Conservation (phyloP, 2,113 vertebrate genomes). For the Upupa epops region DNA sequence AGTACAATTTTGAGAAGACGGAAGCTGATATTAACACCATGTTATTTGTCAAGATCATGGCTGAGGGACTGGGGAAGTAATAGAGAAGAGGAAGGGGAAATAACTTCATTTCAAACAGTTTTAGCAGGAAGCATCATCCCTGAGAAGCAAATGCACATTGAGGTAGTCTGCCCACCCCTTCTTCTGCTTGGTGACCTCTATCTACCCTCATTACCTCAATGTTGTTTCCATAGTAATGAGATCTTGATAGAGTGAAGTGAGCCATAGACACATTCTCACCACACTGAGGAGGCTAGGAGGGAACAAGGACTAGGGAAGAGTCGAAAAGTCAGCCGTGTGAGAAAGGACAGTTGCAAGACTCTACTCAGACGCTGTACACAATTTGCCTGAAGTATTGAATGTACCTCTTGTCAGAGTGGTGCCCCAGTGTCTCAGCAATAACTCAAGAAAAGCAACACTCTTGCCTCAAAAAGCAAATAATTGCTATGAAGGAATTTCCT, state of each 20-base stretch:
- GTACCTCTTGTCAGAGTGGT: background rate
- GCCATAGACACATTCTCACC: background rate
- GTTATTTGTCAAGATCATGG: background rate
- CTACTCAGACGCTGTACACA: background rate
- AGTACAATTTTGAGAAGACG: background rate
- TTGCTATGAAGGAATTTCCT: background rate
- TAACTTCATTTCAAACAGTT: background rate
- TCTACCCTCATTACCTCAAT: background rate
- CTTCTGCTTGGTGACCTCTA: background rate
- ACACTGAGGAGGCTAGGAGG: background rate
- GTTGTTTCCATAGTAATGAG: background rate
- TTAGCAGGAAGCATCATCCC: background rate
- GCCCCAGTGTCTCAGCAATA: background rate
- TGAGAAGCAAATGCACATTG: background rate
- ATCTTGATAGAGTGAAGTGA: background rate
- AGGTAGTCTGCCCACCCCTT: background rate
- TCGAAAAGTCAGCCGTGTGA: background rate
- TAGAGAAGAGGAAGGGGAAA: background rate
- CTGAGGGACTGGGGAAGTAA: background rate
- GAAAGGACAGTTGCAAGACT: background rate
- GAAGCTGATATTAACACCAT: background rate
- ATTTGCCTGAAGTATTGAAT: background rate
- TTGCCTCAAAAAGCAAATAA: conserved; percentile 35
- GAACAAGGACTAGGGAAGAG: background rate
- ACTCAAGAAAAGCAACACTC: background rate